These are phyloP conservation scores for Onychostruthus taczanowskii DNA, from an alignment of 2,113 vertebrate genomes.

Conservation along the genomic window DNA sequence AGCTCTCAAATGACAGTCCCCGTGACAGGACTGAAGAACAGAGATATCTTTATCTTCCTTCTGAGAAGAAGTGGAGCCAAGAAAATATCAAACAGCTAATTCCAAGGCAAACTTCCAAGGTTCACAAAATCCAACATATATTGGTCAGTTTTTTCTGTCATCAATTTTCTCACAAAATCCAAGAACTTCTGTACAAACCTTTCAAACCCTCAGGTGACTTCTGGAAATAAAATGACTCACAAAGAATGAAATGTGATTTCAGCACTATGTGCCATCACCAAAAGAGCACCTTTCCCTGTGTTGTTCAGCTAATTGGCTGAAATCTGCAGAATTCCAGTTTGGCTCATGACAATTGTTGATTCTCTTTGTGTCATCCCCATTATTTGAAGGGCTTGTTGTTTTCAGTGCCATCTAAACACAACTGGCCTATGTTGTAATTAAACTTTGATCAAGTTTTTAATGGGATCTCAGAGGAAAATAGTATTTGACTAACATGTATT, in stretches of 20 bases:
- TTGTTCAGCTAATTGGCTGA: not conserved
- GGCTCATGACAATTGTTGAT: not conserved
- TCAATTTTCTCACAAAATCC: not conserved
- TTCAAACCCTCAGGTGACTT: not conserved
- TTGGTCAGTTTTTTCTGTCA: not conserved
- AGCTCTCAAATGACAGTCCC: not conserved
- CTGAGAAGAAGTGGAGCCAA: not conserved
- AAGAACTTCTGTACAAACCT: not conserved
- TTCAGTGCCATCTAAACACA: slow-evolving; percentile 19
- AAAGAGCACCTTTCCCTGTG: not conserved
- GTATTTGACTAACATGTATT: slow-evolving; percentile 34
- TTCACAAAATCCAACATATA: not conserved
- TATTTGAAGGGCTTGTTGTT: slow-evolving; percentile 16
- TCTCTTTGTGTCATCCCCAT: not conserved
- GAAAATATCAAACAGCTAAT: not conserved
- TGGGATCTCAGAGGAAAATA: slow-evolving; percentile 56
- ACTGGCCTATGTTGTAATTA: slow-evolving; percentile 10
- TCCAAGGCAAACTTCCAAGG: not conserved
- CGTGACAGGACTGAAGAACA: not conserved
- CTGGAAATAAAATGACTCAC: not conserved
- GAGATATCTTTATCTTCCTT: not conserved
- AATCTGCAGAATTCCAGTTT: not conserved
- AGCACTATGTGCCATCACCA: not conserved
- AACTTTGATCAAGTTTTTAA: slow-evolving; percentile 57
- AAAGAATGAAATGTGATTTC: not conserved